Evolutionary conservation across 2,113 vertebrate species (phyloP).

Genomic region (Pluvialis apricaria): DNA sequence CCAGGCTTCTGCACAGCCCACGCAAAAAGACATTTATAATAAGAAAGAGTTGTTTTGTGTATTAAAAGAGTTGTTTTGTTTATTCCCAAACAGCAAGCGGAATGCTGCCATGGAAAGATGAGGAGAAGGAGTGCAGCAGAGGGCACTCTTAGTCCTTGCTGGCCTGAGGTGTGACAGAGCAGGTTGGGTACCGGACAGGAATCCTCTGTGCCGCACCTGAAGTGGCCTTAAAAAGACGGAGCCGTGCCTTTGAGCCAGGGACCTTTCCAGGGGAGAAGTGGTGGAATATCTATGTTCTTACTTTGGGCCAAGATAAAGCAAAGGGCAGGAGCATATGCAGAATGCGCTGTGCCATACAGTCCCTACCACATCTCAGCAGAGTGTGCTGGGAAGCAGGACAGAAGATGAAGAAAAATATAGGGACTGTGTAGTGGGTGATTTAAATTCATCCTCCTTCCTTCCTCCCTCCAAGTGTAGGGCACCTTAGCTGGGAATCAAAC

Average conservation of each 20-base stretch:
- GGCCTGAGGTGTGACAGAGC: not conserved
- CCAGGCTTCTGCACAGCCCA: not conserved
- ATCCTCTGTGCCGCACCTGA: not conserved
- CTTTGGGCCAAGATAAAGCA: not conserved
- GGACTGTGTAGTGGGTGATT: not conserved
- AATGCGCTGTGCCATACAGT: not conserved
- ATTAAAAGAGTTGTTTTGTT: not conserved
- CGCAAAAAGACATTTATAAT: not conserved
- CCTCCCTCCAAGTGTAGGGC: not conserved
- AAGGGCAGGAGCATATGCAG: not conserved
- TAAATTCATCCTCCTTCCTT: not conserved
- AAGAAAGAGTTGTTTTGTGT: not conserved
- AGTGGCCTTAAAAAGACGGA: not conserved
- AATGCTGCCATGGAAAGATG: not conserved
- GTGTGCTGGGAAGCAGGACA: not conserved
- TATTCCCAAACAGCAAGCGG: not conserved
- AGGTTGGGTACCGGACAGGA: not conserved
- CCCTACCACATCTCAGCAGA: not conserved
- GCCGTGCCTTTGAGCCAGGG: not conserved
- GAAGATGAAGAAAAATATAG: not conserved
- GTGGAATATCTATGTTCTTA: too few relatives aligned
- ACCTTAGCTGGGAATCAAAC: not conserved
- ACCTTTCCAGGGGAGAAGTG: not conserved
- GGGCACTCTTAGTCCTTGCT: slow-evolving; percentile 15
- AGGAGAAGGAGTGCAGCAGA: slow-evolving; percentile 22